phyloP scores from a whole-genome alignment of 37 sponge, comb jelly and placozoan genomes.

The Halichondria panicea region DNA sequence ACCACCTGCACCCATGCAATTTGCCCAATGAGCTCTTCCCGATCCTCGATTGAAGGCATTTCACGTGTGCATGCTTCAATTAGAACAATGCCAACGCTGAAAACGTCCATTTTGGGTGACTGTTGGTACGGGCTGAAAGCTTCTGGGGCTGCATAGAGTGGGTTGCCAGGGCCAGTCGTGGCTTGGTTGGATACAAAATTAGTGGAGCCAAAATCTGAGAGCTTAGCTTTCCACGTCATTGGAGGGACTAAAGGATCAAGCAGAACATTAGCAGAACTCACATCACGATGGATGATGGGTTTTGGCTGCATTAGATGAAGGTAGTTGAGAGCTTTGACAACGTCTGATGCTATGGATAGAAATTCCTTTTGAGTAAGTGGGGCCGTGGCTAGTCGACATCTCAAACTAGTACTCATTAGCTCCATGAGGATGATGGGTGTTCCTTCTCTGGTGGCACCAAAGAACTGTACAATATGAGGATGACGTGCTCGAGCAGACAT shows the following conservation, averaged over 20 bases:
- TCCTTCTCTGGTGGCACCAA: conserved; percentile 48
- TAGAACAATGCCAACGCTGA: conserved; percentile 60
- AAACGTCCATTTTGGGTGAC: conserved; percentile 60
- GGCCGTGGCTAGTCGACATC: conserved; percentile 9
- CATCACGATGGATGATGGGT: conserved; percentile 64
- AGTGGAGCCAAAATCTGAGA: conserved; percentile 68
- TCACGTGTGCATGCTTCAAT: conserved; percentile 39
- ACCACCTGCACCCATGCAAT: not conserved
- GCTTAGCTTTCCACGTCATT: conserved; percentile 46
- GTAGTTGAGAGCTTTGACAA: conserved; percentile 57
- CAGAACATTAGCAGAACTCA: conserved; percentile 70
- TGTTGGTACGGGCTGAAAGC: conserved; percentile 26
- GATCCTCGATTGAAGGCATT: conserved; percentile 11
- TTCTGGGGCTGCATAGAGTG: conserved; percentile 69
- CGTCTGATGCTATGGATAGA: conserved; percentile 9
- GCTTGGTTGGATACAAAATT: conserved; percentile 36
- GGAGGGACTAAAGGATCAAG: conserved; percentile 13
- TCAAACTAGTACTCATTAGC: conserved; percentile 55
- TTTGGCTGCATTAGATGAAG: conserved; percentile 44
- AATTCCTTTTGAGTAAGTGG: conserved; percentile 6
- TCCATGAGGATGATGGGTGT: conserved; percentile 49
- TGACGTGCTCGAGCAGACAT: conserved; percentile 56
- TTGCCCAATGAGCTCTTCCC: not conserved
- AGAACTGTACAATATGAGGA: conserved; percentile 65
- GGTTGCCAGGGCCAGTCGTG: conserved; percentile 34